Evolutionary conservation across 2,113 vertebrate species (phyloP).

Genomic region (human): DNA sequence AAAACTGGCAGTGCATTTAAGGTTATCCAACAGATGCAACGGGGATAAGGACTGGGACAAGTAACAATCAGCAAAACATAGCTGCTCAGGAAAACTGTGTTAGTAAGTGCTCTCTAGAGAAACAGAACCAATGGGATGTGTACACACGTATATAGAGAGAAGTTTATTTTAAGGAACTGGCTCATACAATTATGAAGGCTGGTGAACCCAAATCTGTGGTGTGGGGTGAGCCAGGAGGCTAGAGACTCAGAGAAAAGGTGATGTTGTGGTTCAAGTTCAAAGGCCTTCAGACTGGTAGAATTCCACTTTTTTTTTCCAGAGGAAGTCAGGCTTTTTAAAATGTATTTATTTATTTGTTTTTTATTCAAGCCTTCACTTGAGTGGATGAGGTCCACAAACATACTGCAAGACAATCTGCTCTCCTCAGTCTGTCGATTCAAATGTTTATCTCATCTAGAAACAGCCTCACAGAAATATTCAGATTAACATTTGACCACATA

Average conservation of each 20-base stretch:
- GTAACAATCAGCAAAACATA: background rate
- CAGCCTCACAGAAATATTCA: too few relatives aligned
- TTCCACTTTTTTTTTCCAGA: background rate
- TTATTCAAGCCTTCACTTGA: background rate
- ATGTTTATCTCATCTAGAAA: too few relatives aligned
- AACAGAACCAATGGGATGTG: background rate
- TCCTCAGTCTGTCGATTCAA: too few relatives aligned
- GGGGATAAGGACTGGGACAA: background rate
- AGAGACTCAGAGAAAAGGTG: background rate
- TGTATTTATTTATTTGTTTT: background rate
- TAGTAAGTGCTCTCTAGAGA: background rate
- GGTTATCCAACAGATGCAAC: background rate
- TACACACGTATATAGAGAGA: background rate
- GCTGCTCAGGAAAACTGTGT: background rate
- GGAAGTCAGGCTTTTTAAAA: background rate
- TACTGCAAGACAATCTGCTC: too few relatives aligned
- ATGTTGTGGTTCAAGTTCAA: background rate
- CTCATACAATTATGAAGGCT: background rate
- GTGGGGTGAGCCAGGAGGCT: background rate
- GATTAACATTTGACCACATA: too few relatives aligned
- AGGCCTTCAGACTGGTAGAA: background rate
- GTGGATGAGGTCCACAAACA: background rate
- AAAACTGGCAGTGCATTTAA: background rate
- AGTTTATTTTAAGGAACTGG: background rate
- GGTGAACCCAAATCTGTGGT: background rate